Percentiles rank a stretch among this genome's conserved stretches.
phyloP scores from a whole-genome alignment of 1,140 invertebrate species.

The Dendroctonus ponderosae region DNA sequence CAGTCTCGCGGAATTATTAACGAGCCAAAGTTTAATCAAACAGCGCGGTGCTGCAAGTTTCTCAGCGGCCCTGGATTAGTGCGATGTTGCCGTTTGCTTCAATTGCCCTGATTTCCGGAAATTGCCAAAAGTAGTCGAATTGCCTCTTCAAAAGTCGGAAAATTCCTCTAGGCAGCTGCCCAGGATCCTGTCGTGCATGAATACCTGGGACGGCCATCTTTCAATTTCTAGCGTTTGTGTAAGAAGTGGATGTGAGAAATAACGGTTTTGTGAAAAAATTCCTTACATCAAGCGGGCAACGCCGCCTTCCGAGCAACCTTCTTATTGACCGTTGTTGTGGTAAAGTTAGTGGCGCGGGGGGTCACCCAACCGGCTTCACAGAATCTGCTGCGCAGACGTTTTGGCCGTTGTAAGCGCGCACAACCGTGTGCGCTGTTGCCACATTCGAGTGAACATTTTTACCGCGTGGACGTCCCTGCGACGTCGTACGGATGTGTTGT shows the following conservation, averaged over 20 bases:
- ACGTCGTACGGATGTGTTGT: not conserved
- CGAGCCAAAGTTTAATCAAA: constrained; percentile 37
- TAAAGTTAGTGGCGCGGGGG: constrained; percentile 31
- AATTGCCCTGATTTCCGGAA: too few relatives aligned
- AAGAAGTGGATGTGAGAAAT: too few relatives aligned
- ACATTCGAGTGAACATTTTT: constrained; percentile 43
- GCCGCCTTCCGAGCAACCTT: constrained; percentile 23
- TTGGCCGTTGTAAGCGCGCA: not conserved
- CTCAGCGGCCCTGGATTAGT: constrained; percentile 9
- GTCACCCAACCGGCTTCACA: constrained; percentile 41
- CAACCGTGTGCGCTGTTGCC: constrained; percentile 49
- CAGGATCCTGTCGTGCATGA: too few relatives aligned
- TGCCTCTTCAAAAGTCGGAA: too few relatives aligned
- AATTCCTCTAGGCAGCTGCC: too few relatives aligned
- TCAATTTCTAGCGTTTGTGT: too few relatives aligned
- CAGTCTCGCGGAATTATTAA: constrained; percentile 35
- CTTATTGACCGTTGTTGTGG: constrained; percentile 40
- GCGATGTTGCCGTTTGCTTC: constrained; percentile 10
- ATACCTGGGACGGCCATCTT: too few relatives aligned
- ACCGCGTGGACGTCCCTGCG: constrained; percentile 36
- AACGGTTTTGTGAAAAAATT: too few relatives aligned
- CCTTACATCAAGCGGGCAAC: constrained; percentile 3
- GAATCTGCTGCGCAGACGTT: constrained; percentile 47
- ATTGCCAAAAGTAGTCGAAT: too few relatives aligned
- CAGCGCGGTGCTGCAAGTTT: constrained; percentile 15